These are phyloP conservation scores for Heloderma charlesbogerti DNA, from an alignment of 2,113 vertebrate genomes.

Conservation along the genomic window DNA sequence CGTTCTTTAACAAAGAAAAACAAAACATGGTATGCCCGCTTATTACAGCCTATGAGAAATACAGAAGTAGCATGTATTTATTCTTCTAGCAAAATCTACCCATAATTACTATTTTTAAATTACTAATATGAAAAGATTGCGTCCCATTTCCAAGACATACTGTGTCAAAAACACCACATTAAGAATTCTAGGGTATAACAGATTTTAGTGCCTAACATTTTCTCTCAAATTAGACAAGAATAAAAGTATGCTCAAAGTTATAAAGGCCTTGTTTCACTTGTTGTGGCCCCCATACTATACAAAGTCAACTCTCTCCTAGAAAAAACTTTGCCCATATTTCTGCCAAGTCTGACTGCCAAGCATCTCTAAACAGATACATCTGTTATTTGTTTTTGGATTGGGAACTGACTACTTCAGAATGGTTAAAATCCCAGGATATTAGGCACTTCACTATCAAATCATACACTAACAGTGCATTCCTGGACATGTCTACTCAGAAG, in stretches of 20 bases:
- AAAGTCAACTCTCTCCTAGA: conserved; percentile 63
- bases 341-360: conserved; percentile 68
- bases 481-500: not conserved
- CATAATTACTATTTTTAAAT: not conserved
- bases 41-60: not conserved
- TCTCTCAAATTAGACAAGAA: conserved; percentile 19
- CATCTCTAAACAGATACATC: conserved; percentile 61
- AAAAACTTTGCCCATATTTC: conserved; percentile 58
- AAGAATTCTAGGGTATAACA: not conserved
- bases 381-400: conserved; percentile 50
- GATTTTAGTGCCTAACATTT: not conserved
- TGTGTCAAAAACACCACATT: not conserved
- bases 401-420: conserved; percentile 47
- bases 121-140: not conserved
- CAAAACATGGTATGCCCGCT: not conserved
- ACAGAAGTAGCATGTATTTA: not conserved
- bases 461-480: not conserved
- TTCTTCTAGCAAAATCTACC: not conserved
- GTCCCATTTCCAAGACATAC: too few relatives aligned
- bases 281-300: conserved; percentile 47
- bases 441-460: conserved; percentile 46
- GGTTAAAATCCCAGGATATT: conserved; percentile 48
- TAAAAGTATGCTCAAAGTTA: not conserved
- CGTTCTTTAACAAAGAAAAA: not conserved
- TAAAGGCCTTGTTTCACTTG: conserved; percentile 38